phyloP scores from a whole-genome alignment of 2,797 vertebrate species.

The Gymnoscopelus microlampas region DNA sequence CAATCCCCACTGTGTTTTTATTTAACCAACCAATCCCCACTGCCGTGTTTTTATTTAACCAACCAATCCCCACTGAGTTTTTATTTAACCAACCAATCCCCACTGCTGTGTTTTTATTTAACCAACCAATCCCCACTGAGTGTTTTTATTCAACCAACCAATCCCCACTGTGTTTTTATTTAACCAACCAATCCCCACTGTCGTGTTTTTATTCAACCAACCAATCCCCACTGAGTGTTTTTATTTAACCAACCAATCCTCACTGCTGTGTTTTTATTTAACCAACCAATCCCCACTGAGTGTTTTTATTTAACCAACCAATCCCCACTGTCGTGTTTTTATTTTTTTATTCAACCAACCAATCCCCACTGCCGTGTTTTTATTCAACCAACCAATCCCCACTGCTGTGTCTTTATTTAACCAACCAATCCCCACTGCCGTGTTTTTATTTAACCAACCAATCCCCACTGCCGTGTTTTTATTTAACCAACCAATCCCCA shows the following conservation, averaged over 20 bases:
- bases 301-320: too few species aligned
- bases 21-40: not conserved
- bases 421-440: not conserved
- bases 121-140: too few species aligned
- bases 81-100: not conserved
- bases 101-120: slow-evolving; percentile 10
- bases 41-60: slow-evolving; percentile 9
- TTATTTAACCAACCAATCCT: not conserved
- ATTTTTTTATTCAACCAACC: not conserved
- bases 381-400: not conserved
- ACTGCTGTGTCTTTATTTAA: slow-evolving; percentile 9
- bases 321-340: not conserved
- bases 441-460: slow-evolving; percentile 60
- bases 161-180: not conserved
- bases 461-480: not conserved
- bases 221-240: not conserved
- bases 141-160: too few species aligned
- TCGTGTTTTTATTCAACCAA: slow-evolving; percentile 5
- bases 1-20: too few species aligned
- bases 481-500: not conserved
- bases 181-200: not conserved
- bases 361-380: slow-evolving; percentile 2
- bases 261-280: slow-evolving; percentile 10
- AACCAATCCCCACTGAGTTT: not conserved
- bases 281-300: too few species aligned